Evolutionary conservation across 2,888 invertebrate genomes (phyloP).

Genomic region (Lucinisca nassula): DNA sequence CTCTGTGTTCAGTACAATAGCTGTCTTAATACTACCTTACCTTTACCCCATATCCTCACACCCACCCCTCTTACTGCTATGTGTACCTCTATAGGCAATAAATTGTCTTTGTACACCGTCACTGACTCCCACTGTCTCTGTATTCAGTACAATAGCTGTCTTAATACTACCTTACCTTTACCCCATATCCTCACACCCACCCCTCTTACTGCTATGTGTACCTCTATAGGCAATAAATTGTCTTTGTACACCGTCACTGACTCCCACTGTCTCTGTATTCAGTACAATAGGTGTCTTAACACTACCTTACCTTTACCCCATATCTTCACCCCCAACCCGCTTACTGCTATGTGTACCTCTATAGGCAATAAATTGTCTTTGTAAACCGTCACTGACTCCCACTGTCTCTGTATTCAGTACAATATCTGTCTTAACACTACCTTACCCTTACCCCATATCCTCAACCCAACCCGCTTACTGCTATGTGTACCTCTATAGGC

Average conservation of each 20-base stretch:
- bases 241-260: constrained; percentile 83
- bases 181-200: too few relatives aligned
- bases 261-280: constrained; percentile 74
- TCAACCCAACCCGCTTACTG: neutral
- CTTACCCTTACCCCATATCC: neutral
- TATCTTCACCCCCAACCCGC: neutral
- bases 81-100: constrained; percentile 87
- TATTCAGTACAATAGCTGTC: constrained; percentile 76
- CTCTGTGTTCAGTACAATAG: constrained; percentile 73
- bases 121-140: constrained; percentile 73
- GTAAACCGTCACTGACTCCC: constrained; percentile 84
- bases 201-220: too few relatives aligned
- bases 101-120: constrained; percentile 85
- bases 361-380: constrained; percentile 83
- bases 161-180: too few relatives aligned
- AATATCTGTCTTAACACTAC: too few relatives aligned
- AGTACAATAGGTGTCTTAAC: constrained; percentile 71
- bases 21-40: too few relatives aligned
- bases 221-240: constrained; percentile 86
- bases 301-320: neutral
- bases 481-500: constrained; percentile 84
- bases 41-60: too few relatives aligned
- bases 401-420: constrained; percentile 70
- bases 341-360: constrained; percentile 78
- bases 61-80: too few relatives aligned